phyloP scores from a whole-genome alignment of 2,797 vertebrate genomes.

The Simalia tracyae region DNA sequence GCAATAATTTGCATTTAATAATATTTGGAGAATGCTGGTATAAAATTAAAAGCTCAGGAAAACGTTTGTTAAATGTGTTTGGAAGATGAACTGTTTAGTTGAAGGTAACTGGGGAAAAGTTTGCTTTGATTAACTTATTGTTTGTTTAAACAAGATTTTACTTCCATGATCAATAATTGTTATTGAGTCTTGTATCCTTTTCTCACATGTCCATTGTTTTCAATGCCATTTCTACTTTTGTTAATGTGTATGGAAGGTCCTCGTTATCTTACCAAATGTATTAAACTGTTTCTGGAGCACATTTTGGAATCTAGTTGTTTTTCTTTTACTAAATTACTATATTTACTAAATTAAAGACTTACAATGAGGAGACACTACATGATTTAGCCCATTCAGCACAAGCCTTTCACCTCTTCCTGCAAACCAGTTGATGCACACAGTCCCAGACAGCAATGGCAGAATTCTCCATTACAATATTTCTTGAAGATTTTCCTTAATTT shows the following conservation, averaged over 20 bases:
- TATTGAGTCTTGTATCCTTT: conserved; percentile 44
- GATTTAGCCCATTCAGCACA: background rate
- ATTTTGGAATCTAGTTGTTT: conserved; percentile 15
- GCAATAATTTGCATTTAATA: conserved; percentile 28
- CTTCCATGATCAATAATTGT: conserved; percentile 53
- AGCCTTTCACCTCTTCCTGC: background rate
- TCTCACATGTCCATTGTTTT: conserved; percentile 48
- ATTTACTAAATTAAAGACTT: background rate
- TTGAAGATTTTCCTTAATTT: background rate
- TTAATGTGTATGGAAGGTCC: conserved; percentile 45
- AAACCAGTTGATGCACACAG: background rate
- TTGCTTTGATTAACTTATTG: conserved; percentile 49
- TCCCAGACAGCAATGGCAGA: background rate
- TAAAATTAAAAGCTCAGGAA: conserved; percentile 65
- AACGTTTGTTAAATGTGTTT: conserved; percentile 59
- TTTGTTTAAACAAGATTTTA: conserved; percentile 58
- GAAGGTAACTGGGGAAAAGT: conserved; percentile 25
- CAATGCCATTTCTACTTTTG: background rate
- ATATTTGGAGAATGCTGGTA: conserved; percentile 49
- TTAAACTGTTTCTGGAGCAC: conserved; percentile 64
- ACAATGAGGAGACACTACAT: background rate
- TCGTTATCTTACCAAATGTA: conserved; percentile 39
- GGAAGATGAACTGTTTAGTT: conserved; percentile 54
- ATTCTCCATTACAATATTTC: background rate
- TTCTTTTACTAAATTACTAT: background rate